These are phyloP conservation scores for Connochaetes taurinus DNA, from an alignment of 2,113 vertebrate genomes.

Conservation along the genomic window DNA sequence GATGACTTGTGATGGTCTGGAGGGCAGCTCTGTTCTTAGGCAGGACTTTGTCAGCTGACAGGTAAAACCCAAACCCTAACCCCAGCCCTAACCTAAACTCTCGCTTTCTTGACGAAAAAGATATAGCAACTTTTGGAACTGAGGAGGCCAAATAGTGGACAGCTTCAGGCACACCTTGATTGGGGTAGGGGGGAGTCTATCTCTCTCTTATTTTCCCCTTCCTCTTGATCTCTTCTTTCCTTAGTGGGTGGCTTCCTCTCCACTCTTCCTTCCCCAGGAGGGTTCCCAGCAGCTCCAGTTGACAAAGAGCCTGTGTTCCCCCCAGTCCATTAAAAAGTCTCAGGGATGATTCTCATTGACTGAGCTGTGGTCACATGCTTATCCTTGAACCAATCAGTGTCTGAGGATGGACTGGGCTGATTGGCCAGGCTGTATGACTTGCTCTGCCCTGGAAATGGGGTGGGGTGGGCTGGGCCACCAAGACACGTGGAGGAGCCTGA, in stretches of 20 bases:
- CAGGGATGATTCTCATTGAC: neutral
- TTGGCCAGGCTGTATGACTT: neutral
- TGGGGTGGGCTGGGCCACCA: neutral
- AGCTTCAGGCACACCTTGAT: neutral
- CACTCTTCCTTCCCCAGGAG: too few species aligned
- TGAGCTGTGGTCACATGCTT: neutral
- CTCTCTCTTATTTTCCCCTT: neutral
- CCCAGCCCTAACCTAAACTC: neutral
- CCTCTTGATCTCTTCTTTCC: neutral
- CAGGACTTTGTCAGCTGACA: neutral
- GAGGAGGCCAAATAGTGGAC: neutral
- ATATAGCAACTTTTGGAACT: neutral
- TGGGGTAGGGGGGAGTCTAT: neutral
- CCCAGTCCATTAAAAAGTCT: neutral
- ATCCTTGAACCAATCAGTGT: neutral
- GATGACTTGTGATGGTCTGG: too few species aligned
- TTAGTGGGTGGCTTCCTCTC: neutral
- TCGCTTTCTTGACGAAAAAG: neutral
- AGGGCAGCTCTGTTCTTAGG: neutral
- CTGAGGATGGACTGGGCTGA: neutral
- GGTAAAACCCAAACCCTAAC: neutral
- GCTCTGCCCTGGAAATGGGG: neutral
- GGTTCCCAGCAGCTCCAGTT: neutral
- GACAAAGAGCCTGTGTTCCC: neutral
- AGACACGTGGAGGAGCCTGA: neutral